A percentile compares a stretch with the other conserved stretches of the same genome.
These are phyloP conservation scores for Unio delphinus DNA, from an alignment of 2,888 invertebrate genomes.

Conservation along the genomic window DNA sequence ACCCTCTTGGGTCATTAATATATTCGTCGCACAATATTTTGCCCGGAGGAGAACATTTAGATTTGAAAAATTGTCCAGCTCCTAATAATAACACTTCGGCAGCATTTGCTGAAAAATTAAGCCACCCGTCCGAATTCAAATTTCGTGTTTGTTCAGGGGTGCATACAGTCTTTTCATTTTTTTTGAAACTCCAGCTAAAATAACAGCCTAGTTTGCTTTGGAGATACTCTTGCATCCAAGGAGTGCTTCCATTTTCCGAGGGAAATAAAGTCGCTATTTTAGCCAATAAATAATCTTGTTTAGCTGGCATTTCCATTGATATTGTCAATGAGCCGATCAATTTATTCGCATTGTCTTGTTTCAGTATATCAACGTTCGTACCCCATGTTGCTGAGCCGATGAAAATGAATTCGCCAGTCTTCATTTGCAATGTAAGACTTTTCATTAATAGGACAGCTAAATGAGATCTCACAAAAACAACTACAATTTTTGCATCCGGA, in stretches of 20 bases:
- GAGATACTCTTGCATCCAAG: conserved; percentile 9
- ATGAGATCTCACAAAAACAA: conserved; percentile 12
- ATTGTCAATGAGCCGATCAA: conserved; percentile 9
- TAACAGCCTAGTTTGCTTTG: conserved; percentile 10
- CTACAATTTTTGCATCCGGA: conserved; percentile 13
- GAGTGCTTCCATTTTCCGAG: conserved; percentile 1
- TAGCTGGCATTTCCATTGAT: conserved; percentile 9
- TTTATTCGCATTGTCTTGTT: neutral
- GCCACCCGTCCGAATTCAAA: conserved; percentile 12
- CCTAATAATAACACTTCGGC: conserved; percentile 12
- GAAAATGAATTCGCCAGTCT: conserved; percentile 14
- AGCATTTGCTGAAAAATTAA: conserved; percentile 14
- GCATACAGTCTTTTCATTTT: neutral
- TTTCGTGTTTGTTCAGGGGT: neutral
- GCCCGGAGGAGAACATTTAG: conserved; percentile 9
- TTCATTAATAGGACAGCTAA: neutral
- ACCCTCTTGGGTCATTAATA: neutral
- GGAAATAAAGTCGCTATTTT: conserved; percentile 1
- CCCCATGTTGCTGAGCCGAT: conserved; percentile 25
- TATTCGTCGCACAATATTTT: conserved; percentile 7
- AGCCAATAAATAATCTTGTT: conserved; percentile 3
- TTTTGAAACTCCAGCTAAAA: conserved; percentile 13
- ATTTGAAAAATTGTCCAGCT: conserved; percentile 7
- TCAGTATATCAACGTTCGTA: conserved; percentile 1
- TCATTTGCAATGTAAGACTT: neutral